Base-by-base conservation (phyloP, 2,888 invertebrate species). In the Cantharis lateralis region DNA sequence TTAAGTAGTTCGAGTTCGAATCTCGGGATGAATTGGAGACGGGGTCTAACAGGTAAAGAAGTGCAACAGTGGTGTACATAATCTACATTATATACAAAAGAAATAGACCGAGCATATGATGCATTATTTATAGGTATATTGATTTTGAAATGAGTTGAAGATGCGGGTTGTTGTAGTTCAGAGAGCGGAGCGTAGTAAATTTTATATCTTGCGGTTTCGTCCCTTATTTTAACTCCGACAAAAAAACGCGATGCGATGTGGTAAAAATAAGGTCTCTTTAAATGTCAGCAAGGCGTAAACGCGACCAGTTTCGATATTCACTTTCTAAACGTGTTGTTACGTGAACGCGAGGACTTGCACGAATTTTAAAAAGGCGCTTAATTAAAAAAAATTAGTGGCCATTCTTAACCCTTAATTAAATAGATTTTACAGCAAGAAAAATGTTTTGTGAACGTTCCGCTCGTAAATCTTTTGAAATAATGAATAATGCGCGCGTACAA, bases 121-220 rank as follows among this genome's bases (percentile, higher is more conserved):
- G 83, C 83, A 84, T 84, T 84, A 84, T 84, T 84, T 84, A 84
- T 84, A 82, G 82, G 80, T 81, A 78, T 84, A 84, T 84, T 83
- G 84, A 84, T 84, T 84, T 84, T 84, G 81, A 83, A 83, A 83
- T 79, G 80, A 77, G 79, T 75, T 64, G 73, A 78, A 72, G 77
- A 79, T 79, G 77, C 79, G 78, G 76, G 78, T 73, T 71, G 75
- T 77, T 15, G 63, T 48, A 71, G 75, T 75, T 78, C 78, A 72
- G 71, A 74, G 75, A 72, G 78, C 74, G 15, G 18, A 18, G 75
- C 75, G 72, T 71, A 72, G 70, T 75, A 75, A 75, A 75, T 72
- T 78, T 20, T 78, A 78, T 78, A 75, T 78, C 74, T 78, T 72
- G 78, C 61, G 75, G 75, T 62, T 74, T 73, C 64, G 28, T 73